Evolutionary conservation across 1,140 invertebrate genomes (phyloP).

Genomic region (Thaumatotibia leucotreta): DNA sequence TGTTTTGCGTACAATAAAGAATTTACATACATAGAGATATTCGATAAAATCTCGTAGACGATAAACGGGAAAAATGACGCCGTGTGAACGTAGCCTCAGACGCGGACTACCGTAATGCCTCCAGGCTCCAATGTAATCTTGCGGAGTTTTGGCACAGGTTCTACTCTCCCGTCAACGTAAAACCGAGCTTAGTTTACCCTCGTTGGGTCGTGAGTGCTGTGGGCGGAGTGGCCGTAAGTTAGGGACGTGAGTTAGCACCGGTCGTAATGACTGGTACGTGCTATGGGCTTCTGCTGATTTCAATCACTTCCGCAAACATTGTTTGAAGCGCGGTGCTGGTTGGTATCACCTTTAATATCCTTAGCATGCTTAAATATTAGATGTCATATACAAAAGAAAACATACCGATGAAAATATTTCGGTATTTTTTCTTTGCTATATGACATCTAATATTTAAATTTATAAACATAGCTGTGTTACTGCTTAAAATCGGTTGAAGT

Average conservation of each 20-base stretch:
- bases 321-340: neutral
- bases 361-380: too few species aligned
- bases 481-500: too few species aligned
- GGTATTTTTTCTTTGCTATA: too few species aligned
- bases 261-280: slow-evolving; percentile 6
- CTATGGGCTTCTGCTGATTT: neutral
- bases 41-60: too few species aligned
- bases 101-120: slow-evolving; percentile 4
- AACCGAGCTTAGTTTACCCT: neutral
- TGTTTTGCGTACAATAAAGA: too few species aligned
- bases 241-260: slow-evolving; percentile 2
- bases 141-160: slow-evolving; percentile 6
- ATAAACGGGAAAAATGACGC: too few species aligned
- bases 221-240: neutral
- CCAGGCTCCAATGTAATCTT: slow-evolving; percentile 1
- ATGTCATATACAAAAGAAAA: too few species aligned
- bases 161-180: neutral
- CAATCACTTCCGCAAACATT: neutral
- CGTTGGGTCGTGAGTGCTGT: neutral
- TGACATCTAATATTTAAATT: too few species aligned
- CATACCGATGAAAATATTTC: too few species aligned
- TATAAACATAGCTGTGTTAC: too few species aligned
- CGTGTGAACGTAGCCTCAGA: too few species aligned
- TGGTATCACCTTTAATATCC: neutral
- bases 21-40: too few species aligned